phyloP scores from a whole-genome alignment of 2,888 invertebrate genomes.

The Pseudeuparius sepicola region DNA sequence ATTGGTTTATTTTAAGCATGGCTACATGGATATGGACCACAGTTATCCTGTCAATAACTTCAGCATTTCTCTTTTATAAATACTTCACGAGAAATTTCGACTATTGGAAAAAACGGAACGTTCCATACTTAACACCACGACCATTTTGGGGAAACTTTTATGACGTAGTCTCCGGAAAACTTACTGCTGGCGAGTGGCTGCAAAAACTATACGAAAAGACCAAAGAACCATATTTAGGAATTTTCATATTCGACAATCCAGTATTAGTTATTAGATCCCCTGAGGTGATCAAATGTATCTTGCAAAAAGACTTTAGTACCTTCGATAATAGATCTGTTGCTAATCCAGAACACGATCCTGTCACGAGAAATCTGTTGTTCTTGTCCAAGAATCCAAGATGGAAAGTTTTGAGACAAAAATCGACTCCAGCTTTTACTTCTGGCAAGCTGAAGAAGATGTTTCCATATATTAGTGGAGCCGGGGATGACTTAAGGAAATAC shows the following conservation, averaged over 20 bases:
- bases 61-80: conserved; percentile 26
- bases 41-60: too few relatives aligned
- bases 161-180: conserved; percentile 30
- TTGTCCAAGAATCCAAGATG: conserved; percentile 42
- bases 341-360: conserved; percentile 37
- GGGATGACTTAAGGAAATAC: too few relatives aligned
- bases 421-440: too few relatives aligned
- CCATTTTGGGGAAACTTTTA: conserved; percentile 39
- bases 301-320: conserved; percentile 41
- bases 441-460: conserved; percentile 47
- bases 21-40: too few relatives aligned
- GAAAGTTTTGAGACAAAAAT: conserved; percentile 42
- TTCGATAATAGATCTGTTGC: too few relatives aligned
- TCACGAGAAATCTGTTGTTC: conserved; percentile 38
- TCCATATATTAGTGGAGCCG: conserved; percentile 37
- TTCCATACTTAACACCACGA: conserved; percentile 35
- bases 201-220: conserved; percentile 17
- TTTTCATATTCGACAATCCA: conserved; percentile 41
- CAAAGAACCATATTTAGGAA: conserved; percentile 36
- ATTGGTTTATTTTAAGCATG: too few relatives aligned
- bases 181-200: conserved; percentile 17
- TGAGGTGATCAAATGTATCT: conserved; percentile 37
- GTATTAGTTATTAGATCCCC: conserved; percentile 39
- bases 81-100: conserved; percentile 34
- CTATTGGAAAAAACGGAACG: conserved; percentile 38